Evolutionary conservation across 2,888 invertebrate genomes (phyloP), one percentile per base, ranked within the genome.

Genomic region (Hemithea aestivaria): DNA sequence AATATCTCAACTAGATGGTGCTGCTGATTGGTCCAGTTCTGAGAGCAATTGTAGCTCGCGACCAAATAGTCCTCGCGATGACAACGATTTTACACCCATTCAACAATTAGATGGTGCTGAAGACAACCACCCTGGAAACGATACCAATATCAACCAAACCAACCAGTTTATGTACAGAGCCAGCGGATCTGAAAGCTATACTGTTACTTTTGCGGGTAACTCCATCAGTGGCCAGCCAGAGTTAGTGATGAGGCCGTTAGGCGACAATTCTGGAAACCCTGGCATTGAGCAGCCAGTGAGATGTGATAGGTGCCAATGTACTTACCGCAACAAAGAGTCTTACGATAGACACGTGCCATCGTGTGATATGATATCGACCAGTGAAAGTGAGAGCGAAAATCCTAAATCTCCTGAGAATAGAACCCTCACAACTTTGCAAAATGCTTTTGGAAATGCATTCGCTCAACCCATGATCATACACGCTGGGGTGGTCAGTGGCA

Each of bases 251-350:
- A 65, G 85, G 37, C 77, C 85, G 3, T 58, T 85, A 40, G 87
- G 84, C 36, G 87, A 87, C 33, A 68, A 65, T 16, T 63, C 75
- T 16, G 65, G 63, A 1, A 64, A 69, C 27, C 62, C 83, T 22
- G 88, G 88, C 28, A 87, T 88, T 24, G 93, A 93, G 55, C 90
- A 92, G 56, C 93, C 94, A 5, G 96, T 96, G 1, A 93, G 94
- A 58, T 97, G 97, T 73, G 92, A 93, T 54, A 90, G 94, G 48
- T 97, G 97, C 66, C 94, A 94, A 58, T 93, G 96, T 62, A 95
- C 95, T 1, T 96, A 95, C 62, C 88, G 95, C 58, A 95, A 94
- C 30, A 91, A 92, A 48, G 92, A 93, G 42, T 95, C 95, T 35
- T 96, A 93, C 62, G 92, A 94, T 58, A 88, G 94, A 27, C 96